Evolutionary conservation across 2,113 vertebrate species (phyloP).

Genomic region (Excalfactoria chinensis): DNA sequence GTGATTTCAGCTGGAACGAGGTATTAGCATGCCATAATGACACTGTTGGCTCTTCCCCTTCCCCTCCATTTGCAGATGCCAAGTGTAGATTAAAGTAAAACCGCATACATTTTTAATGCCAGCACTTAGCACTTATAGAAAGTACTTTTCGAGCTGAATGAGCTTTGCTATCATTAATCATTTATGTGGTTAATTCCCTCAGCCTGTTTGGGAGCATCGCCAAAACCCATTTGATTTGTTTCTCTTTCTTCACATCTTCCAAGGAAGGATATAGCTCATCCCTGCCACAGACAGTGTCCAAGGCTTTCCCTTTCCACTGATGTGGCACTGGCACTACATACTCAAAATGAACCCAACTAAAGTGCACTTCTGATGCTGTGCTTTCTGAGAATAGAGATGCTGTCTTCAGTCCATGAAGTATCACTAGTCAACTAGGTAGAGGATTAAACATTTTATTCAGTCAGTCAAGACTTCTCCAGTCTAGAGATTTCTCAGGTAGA

Average conservation of each 20-base stretch:
- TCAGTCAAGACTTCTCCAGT: not conserved
- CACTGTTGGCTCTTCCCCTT: not conserved
- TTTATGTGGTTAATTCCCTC: slow-evolving; percentile 20
- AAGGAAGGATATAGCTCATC: not conserved
- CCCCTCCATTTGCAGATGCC: not conserved
- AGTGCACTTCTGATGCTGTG: not conserved
- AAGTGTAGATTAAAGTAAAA: slow-evolving; percentile 10
- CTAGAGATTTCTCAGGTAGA: not conserved
- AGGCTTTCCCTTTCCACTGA: not conserved
- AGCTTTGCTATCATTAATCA: slow-evolving; percentile 56
- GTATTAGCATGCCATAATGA: not conserved
- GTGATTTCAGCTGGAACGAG: not conserved
- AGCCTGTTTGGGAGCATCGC: not conserved
- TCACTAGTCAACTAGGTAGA: not conserved
- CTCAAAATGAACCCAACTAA: not conserved
- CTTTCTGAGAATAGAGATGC: not conserved
- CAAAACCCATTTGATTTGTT: not conserved
- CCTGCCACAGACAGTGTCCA: not conserved
- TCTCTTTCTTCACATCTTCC: not conserved
- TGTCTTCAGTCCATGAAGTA: not conserved
- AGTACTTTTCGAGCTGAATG: slow-evolving; percentile 39
- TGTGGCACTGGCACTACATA: not conserved
- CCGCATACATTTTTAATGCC: slow-evolving; percentile 62
- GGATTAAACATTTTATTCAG: fast-evolving
- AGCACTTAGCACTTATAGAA: slow-evolving; percentile 41